These are phyloP conservation scores for Thymelicus lineola DNA, from an alignment of 2,888 invertebrate genomes.

Conservation along the genomic window DNA sequence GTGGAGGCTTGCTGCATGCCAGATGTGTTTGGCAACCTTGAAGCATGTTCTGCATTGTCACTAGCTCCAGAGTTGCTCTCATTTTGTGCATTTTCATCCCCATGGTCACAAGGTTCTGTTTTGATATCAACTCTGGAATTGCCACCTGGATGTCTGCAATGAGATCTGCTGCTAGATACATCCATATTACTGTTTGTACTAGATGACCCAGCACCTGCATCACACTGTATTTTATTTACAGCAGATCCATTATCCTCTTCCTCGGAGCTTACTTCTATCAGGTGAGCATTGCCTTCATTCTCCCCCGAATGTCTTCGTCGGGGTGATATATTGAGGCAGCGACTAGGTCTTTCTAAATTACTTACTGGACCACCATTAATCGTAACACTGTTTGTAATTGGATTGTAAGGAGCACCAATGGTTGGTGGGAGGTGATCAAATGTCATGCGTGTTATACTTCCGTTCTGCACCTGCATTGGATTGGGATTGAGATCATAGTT, in stretches of 20 bases:
- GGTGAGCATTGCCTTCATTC: constrained; percentile 61
- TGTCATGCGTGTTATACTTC: constrained; percentile 47
- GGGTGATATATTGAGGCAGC: constrained; percentile 76
- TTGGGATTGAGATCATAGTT: constrained; percentile 57
- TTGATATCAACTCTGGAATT: constrained; percentile 58
- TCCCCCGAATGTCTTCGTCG: constrained; percentile 73
- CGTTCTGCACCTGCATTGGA: constrained; percentile 51
- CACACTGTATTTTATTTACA: constrained; percentile 65
- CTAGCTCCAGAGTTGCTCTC: constrained; percentile 45
- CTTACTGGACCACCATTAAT: constrained; percentile 43
- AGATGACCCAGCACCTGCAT: constrained; percentile 51
- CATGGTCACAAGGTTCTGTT: constrained; percentile 59
- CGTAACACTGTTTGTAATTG: constrained; percentile 38
- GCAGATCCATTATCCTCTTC: constrained; percentile 71
- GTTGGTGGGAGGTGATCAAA: constrained; percentile 53
- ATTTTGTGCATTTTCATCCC: constrained; percentile 50
- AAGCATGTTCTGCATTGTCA: constrained; percentile 36
- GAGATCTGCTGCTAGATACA: constrained; percentile 38
- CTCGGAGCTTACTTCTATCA: constrained; percentile 80
- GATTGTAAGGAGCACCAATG: constrained; percentile 49
- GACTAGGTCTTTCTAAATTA: constrained; percentile 73
- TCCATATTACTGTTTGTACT: constrained; percentile 16
- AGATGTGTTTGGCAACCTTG: constrained; percentile 31
- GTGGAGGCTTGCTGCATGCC: constrained; percentile 35
- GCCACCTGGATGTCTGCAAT: constrained; percentile 42